Conservation (phyloP, 1,140 invertebrate species). For the Contarinia nasturtii region DNA sequence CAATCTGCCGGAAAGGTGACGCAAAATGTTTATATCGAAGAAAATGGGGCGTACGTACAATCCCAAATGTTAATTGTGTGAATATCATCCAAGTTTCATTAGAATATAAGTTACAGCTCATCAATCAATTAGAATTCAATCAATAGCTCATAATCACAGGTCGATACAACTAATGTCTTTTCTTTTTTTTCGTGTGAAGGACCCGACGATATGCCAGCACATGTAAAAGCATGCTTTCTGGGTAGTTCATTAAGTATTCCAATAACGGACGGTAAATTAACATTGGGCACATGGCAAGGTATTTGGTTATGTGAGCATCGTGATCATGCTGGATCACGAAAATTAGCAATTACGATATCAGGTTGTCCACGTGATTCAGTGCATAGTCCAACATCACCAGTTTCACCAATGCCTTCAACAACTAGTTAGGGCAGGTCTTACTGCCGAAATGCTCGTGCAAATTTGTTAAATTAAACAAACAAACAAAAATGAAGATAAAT, state of each 20-base stretch:
- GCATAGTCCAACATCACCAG: slow-evolving; percentile 62
- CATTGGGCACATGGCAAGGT: slow-evolving; percentile 91
- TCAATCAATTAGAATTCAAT: no score
- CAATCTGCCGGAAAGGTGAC: no score
- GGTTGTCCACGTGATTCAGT: slow-evolving; percentile 67
- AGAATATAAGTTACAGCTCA: no score
- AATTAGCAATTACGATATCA: slow-evolving; percentile 77
- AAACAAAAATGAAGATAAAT: no score
- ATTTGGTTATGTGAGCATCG: slow-evolving; percentile 96
- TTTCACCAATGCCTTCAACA: slow-evolving; percentile 67
- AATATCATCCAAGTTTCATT: no score
- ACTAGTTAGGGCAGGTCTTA: slow-evolving; percentile 60
- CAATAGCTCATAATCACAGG: no score
- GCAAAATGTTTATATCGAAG: no score
- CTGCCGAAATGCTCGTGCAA: slow-evolving; percentile 9
- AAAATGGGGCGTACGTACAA: no score
- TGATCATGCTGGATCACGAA: slow-evolving; percentile 82
- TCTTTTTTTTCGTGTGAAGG: slow-evolving; percentile 70
- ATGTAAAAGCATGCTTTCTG: slow-evolving; percentile 91
- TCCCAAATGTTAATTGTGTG: no score
- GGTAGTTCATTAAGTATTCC: slow-evolving; percentile 89
- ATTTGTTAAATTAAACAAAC: no score
- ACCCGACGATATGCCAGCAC: slow-evolving; percentile 47
- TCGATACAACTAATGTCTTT: slow-evolving; percentile 5
- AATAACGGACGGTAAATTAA: slow-evolving; percentile 86